phyloP scores from a whole-genome alignment of 1,140 invertebrate species.

The Zaprionus camerounensis region DNA sequence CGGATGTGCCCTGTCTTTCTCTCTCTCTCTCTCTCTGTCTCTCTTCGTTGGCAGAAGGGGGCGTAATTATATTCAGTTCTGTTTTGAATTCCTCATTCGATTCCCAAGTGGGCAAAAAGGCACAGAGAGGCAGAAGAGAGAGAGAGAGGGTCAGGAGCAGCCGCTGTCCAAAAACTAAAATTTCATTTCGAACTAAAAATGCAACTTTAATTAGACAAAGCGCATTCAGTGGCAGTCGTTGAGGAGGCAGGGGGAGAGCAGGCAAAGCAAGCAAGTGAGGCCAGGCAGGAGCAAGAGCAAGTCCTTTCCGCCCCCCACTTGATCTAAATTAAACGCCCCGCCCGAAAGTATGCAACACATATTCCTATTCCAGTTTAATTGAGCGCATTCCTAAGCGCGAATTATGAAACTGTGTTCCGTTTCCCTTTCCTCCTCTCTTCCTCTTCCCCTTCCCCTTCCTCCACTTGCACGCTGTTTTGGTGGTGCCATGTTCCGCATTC shows the following conservation, averaged over 20 bases:
- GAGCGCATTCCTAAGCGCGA: conserved; percentile 1
- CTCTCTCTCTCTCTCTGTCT: neutral
- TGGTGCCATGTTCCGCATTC: neutral
- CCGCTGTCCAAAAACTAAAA: neutral
- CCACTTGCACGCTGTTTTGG: too few species aligned
- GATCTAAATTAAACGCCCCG: neutral
- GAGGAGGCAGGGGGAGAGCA: too few species aligned
- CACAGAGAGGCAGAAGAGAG: too few species aligned
- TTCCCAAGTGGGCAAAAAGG: neutral
- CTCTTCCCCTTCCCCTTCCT: too few species aligned
- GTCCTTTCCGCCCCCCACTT: too few species aligned
- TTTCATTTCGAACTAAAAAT: neutral
- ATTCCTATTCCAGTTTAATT: conserved; percentile 1
- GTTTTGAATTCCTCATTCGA: neutral
- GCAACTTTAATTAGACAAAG: conserved; percentile 1
- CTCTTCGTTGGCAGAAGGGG: neutral
- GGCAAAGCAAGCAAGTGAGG: too few species aligned
- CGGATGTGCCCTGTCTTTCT: neutral
- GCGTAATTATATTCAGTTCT: conserved; percentile 33
- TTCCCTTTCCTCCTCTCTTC: neutral
- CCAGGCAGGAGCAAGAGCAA: too few species aligned
- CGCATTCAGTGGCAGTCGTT: too few species aligned
- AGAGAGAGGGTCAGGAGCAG: neutral
- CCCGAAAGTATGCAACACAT: conserved; percentile 3
- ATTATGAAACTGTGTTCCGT: neutral